Evolutionary conservation across 1,140 invertebrate species (phyloP), one percentile per base, ranked within the genome.

Genomic region (Epicauta chinensis): DNA sequence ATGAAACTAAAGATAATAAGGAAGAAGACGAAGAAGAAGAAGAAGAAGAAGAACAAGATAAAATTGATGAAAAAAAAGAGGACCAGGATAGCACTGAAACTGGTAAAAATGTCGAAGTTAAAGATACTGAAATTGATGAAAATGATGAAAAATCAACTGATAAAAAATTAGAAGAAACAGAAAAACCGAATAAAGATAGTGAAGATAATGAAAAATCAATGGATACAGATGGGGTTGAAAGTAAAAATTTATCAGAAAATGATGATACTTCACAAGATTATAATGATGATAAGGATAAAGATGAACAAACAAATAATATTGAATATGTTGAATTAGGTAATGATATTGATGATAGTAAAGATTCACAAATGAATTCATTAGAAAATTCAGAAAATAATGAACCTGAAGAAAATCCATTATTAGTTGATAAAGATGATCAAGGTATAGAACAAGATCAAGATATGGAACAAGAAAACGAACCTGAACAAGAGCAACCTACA

Each of bases 351-450:
- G 31, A 48, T 9, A 34, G 42, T 12, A 35, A 46, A 32, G 56
- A 53, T 38, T 16, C 29, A 2, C 32, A 51, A 14, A 41, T 11
- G 2, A 14, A 34, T 36, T 43, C 43, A 15, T 39, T 55, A 52
- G 43, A 51, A 10, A 54, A 2, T 40, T 38, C 48, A 32, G 40
- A 50, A 16, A 34, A 46, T 32, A 30, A 48, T 11, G 34, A 46
- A 31, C 48, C 51, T 31, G 31, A 47, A 50, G 59, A 59, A 37
- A 56, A 58, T 16, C 50, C 57, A 16, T 52, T 59, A 31, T 60
- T 59, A 43, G 54, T 62, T 34, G 54, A 64, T 36, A 62, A 53
- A 37, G 55, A 57, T 40, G 45, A 54, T 23, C 35, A 3, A 7
- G 7, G 7, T 23, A 23, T 23, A 5, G 23, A 23, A 2, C 23